Evolutionary conservation across 2,113 vertebrate species (phyloP), one percentile per base, ranked within the genome.

Genomic region (Castor canadensis): DNA sequence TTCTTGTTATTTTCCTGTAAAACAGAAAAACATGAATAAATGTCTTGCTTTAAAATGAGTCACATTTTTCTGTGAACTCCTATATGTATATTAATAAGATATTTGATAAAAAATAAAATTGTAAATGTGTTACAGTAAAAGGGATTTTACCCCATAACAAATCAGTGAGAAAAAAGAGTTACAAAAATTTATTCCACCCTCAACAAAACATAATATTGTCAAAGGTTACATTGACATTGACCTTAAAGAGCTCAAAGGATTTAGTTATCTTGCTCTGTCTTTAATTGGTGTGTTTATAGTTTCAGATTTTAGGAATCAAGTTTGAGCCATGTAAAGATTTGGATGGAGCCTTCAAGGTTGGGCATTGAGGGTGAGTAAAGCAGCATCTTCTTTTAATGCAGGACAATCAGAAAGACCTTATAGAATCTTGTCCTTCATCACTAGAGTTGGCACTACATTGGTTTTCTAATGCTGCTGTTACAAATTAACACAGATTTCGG

Each of bases 1-100:
- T 89, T 91, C 19, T 93, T n/a, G n/a, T n/a, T 77, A 47, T 87
- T 26, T 20, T 89, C 19, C 67, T 92, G 3, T 94, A 87, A 89
- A 94, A 43, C n/a, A 93, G 54, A 93, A 80, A 88, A 15, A 13
- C 24, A 91, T 43, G 24, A 76, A 77, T 66, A 94, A 38, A 64
- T 81, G 5, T 64, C 13, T 69, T 73, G 13, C 30, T 86, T 95
- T 82, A 86, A 79, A 73, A n/a, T 30, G 52, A 40, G 17, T 32
- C 35, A 35, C 15, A 72, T 62, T 71, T 66, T 43, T 35, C 54
- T 52, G 1, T 54, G 38, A 38, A 81, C 28, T 72, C 28, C 38
- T 73, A 26, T 35, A n/a, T 7, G 47, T 43, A 73, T 7, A 60
- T 35, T 75, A 62, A 47, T 35, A 43, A 92, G 62, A 60, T 69